phyloP scores from a whole-genome alignment of 2,113 vertebrate species.

The Artemisiospiza belli region DNA sequence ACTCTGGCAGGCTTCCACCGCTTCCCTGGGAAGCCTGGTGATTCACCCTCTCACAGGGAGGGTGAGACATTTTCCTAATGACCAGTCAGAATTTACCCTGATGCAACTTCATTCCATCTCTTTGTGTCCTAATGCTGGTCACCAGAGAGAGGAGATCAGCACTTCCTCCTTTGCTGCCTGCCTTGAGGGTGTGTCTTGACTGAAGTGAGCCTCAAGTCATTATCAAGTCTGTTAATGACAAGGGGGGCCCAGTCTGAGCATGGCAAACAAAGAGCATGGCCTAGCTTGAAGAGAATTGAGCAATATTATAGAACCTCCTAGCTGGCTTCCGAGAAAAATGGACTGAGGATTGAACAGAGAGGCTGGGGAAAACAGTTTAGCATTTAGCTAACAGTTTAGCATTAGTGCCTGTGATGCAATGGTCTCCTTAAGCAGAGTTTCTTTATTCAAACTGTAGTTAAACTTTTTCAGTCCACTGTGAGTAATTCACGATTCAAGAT shows the following conservation, averaged over 20 bases:
- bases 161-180: rapidly evolving
- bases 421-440: neutral
- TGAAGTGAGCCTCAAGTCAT: neutral
- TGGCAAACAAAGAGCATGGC: neutral
- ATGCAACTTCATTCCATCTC: neutral
- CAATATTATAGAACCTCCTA: neutral
- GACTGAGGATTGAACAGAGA: neutral
- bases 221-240: neutral
- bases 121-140: neutral
- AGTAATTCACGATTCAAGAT: neutral
- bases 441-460: neutral
- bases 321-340: neutral
- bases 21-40: neutral
- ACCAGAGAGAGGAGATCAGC: neutral
- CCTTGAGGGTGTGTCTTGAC: neutral
- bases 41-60: neutral
- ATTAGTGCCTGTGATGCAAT: neutral
- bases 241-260: neutral
- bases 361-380: neutral
- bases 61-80: neutral
- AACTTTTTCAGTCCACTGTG: neutral
- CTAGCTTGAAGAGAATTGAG: neutral
- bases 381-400: neutral
- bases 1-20: neutral
- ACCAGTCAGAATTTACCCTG: neutral